Evolutionary conservation across 2,113 vertebrate genomes (phyloP), one percentile per base, ranked within the genome.

Genomic region (Verasper variegatus): DNA sequence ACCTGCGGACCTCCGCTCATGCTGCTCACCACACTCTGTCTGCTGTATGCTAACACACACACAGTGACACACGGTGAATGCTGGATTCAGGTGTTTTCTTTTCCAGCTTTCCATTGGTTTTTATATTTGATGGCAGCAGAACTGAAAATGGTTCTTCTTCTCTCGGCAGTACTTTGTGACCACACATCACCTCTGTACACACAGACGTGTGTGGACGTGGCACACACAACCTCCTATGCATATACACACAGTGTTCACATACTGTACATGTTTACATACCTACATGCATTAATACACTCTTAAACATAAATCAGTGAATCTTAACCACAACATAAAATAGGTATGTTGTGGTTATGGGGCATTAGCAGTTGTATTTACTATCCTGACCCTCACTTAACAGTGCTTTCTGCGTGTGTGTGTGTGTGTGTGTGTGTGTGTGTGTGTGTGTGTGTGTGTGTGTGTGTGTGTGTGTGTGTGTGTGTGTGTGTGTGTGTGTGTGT

Each of bases 341-440:
- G 66, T 57, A 80, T 80, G 65, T 77, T 83, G 84, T 88, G 83
- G 86, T 92, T 80, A 89, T 40, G 51, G 26, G n/a, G 69, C 87
- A 88, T 91, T 91, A 91, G 81, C 74, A 67, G 66, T 73, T 90
- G 80, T 92, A 92, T 86, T 92, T 92, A 92, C 91, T 71, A 86
- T 31, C 27, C 27, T 31, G 27, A 31, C 27, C 27, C 6, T 82
- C 88, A 90, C 88, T 92, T 89, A 91, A 89, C 86, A 90, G 86
- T 37, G 26, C 62, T 75, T 80, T 31, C 5, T 31, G 27, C 27
- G 7, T 31, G 27, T 76, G 15, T 80, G 15, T 82, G 58, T 71
- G n/a, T n/a, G n/a, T n/a, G n/a, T n/a, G n/a, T n/a, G n/a, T n/a
- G n/a, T n/a, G 74, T 65, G n/a, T n/a, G n/a, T n/a, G n/a, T n/a